A percentile compares a stretch with the other conserved stretches of the same genome.
These are phyloP conservation scores for Menura novaehollandiae DNA, from an alignment of 2,113 vertebrate genomes.

Conservation along the genomic window DNA sequence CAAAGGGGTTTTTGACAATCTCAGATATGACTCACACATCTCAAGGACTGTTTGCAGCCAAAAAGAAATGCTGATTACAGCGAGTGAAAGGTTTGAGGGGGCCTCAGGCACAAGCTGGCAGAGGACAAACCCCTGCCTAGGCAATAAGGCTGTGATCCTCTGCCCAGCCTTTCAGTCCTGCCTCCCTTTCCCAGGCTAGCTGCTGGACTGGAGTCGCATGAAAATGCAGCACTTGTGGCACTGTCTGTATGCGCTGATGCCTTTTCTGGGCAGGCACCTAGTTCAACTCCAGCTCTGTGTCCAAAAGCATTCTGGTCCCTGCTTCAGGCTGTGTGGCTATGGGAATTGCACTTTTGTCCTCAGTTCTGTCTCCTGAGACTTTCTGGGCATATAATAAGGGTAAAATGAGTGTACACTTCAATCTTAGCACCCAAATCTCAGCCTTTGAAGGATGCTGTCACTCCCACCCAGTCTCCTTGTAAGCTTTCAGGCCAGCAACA, in stretches of 20 bases:
- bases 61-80: neutral
- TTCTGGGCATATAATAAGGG: neutral
- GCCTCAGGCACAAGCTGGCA: neutral
- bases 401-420: neutral
- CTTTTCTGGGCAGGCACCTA: neutral
- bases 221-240: neutral
- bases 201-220: neutral
- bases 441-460: neutral
- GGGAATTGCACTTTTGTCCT: neutral
- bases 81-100: neutral
- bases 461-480: neutral
- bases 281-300: neutral
- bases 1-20: neutral
- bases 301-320: neutral
- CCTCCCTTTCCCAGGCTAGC: slow-evolving; percentile 13
- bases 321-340: neutral
- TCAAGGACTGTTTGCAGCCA: neutral
- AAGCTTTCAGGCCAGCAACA: neutral
- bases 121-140: neutral
- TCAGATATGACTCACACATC: neutral
- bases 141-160: neutral
- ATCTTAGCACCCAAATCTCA: neutral
- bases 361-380: neutral
- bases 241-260: rapidly evolving
- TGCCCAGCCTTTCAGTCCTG: slow-evolving; percentile 2